These are phyloP conservation scores for Alethe castanea DNA, from an alignment of 2,113 vertebrate species.

Conservation along the genomic window DNA sequence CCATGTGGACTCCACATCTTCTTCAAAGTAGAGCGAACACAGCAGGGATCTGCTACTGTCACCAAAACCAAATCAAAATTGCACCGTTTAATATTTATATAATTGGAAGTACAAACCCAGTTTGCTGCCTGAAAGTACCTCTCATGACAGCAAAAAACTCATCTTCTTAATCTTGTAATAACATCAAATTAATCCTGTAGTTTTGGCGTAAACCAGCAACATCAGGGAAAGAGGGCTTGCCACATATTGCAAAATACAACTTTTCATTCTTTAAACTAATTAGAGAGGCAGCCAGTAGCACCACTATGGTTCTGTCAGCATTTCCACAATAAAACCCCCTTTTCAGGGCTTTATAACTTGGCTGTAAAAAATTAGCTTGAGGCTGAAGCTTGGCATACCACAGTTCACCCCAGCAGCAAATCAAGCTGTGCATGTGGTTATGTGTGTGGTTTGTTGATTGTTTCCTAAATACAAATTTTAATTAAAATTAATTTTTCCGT, in stretches of 20 bases:
- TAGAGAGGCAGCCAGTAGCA: constrained; percentile 75
- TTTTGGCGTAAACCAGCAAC: constrained; percentile 28
- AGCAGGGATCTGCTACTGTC: constrained; percentile 48
- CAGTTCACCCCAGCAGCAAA: constrained; percentile 65
- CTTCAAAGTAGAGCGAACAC: constrained; percentile 49
- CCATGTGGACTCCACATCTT: constrained; percentile 54
- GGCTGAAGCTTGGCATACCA: constrained; percentile 66
- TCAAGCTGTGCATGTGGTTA: constrained; percentile 24
- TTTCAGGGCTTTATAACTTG: constrained; percentile 76
- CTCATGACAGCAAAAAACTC: constrained; percentile 25
- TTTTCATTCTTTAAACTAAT: constrained; percentile 76
- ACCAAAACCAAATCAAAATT: constrained; percentile 55
- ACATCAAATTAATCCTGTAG: constrained; percentile 39
- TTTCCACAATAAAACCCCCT: constrained; percentile 78
- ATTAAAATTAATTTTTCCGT: constrained; percentile 65
- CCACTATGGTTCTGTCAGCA: constrained; percentile 73
- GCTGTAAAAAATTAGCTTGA: constrained; percentile 76
- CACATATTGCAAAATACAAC: constrained; percentile 71
- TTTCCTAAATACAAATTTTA: constrained; percentile 71
- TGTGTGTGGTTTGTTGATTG: constrained; percentile 56
- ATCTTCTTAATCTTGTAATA: constrained; percentile 28
- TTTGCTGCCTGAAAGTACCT: constrained; percentile 31
- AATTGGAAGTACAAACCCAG: constrained; percentile 57
- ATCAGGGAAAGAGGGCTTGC: constrained; percentile 39
- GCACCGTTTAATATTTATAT: constrained; percentile 55